Evolutionary conservation across 1,140 invertebrate species (phyloP), one percentile per base, ranked within the genome.

Genomic region (Trichonephila inaurata): DNA sequence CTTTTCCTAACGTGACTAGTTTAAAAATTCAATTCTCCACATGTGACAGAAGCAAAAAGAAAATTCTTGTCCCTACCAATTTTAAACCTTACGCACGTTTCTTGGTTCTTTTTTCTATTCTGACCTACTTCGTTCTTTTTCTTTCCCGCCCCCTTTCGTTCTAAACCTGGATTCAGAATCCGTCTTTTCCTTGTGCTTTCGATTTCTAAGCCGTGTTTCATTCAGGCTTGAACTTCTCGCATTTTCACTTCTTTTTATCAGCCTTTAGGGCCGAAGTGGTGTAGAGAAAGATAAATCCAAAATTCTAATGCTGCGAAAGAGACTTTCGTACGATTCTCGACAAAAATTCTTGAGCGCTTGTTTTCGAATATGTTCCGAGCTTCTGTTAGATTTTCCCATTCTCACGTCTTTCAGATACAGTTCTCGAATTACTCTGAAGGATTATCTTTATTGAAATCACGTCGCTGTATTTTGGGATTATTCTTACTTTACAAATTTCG

Each of bases 11-110:
- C 85, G 60, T 87, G 61, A 87, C 60, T 87, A 62, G 85, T 62
- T 87, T 87, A 62, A 87, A 87, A 64, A 87, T 87, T 64, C 85
- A 61, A 61, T 87, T 87, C 60, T 87, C 58, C 85, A 64, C 19
- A 40, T 87, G 85, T 87, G 85, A 64, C 85, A 87, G 85, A 33
- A 87, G 60, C 51, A 64, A 64, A 62, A 64, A 87, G 85, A 61
- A 62, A 87, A 33, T 61, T n/a, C 60, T 87, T 87, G 60, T 87
- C 60, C 61, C 14, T 18, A 87, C 61, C 85, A 64, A 87, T 64
- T 87, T 87, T 87, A 87, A 87, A 62, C 61, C 85, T 87, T 28
- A 62, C 60, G 85, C 85, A 87, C 85, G 85, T 87, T 19, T 61
- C 28, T 64, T 64, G 33, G 33, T 40, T 87, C 14, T 33, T 7